Base-by-base conservation (phyloP, 2,113 vertebrate species). In the Coregonus clupeaformis region DNA sequence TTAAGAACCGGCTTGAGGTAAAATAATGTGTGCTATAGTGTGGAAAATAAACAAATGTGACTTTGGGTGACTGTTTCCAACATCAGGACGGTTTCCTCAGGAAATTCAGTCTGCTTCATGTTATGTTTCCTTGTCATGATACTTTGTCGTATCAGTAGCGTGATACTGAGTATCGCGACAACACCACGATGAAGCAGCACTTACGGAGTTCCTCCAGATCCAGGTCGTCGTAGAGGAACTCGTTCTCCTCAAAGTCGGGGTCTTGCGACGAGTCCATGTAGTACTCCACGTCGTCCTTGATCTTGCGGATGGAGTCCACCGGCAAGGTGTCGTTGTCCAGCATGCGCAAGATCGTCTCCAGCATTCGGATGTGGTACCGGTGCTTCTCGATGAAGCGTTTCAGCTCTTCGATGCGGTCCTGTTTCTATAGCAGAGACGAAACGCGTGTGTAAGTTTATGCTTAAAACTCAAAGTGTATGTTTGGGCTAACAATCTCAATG, bases 221-320 rank as follows among this genome's bases (percentile, higher is more conserved):
- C 74, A 97, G 89, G 86, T 97, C 95, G 14, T 97, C 95, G 0
- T 96, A 97, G 6, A 96, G 90, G 76, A 96, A 97, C 91, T 96
- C 95, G 0, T 97, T 97, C 87, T 96, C 96, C 82, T 96, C 94
- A 9, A 96, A 96, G 89, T 97, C 95, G 0, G 95, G 95, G 78
- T 97, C 95, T 88, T 96, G 96, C 1, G 95, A 96, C 0, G 96
- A 96, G 90, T 97, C 96, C 0, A 95, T 89, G 0, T 97, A 97
- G 77, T 96, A 97, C 82, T 96, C 95, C 0, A 97, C 96, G 0
- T 97, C 96, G 0, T 97, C 96, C 90, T 96, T 96, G 89, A 97
- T 96, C 84, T 96, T 97, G 81, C 94, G 93, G 86, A 97, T 92
- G 81, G 94, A 79, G 0, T 97, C 95, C 55, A 97, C 95, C 11